phyloP scores from a whole-genome alignment of 1,140 invertebrate species.

The Condylostylus longicornis region DNA sequence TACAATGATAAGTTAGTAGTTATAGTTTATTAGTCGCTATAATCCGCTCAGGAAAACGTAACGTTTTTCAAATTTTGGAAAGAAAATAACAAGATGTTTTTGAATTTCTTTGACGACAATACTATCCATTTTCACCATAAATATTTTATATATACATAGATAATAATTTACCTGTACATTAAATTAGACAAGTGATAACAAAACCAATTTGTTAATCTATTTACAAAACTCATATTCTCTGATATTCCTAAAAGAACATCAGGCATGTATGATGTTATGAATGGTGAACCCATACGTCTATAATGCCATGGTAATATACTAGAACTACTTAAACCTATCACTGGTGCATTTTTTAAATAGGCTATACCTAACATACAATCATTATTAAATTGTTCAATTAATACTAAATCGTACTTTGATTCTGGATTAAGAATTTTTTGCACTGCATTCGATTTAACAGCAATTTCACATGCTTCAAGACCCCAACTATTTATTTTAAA shows the following conservation, averaged over 20 bases:
- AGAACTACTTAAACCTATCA: conserved; percentile 38
- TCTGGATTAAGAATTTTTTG: conserved; percentile 13
- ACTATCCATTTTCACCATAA: no score
- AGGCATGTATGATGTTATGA: conserved; percentile 39
- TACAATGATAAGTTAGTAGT: no score
- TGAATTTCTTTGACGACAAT: no score
- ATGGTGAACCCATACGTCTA: conserved; percentile 34
- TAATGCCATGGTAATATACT: conserved; percentile 39
- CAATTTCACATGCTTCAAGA: conserved; percentile 33
- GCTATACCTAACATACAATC: conserved; percentile 40
- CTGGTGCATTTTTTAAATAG: conserved; percentile 36
- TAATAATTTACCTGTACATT: conserved; percentile 24
- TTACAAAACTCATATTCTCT: conserved; percentile 36
- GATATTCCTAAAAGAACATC: conserved; percentile 27
- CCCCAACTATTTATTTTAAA: not conserved
- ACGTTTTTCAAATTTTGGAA: no score
- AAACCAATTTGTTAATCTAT: conserved; percentile 36
- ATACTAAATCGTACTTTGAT: conserved; percentile 38
- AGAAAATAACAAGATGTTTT: no score
- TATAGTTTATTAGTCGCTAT: no score
- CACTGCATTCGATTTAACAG: conserved; percentile 34
- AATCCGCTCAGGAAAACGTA: no score
- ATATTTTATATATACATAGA: no score
- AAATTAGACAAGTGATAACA: conserved; percentile 18
- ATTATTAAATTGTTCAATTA: conserved; percentile 42